Evolutionary conservation across 2,113 vertebrate species (phyloP).

Genomic region (Platichthys stellatus): DNA sequence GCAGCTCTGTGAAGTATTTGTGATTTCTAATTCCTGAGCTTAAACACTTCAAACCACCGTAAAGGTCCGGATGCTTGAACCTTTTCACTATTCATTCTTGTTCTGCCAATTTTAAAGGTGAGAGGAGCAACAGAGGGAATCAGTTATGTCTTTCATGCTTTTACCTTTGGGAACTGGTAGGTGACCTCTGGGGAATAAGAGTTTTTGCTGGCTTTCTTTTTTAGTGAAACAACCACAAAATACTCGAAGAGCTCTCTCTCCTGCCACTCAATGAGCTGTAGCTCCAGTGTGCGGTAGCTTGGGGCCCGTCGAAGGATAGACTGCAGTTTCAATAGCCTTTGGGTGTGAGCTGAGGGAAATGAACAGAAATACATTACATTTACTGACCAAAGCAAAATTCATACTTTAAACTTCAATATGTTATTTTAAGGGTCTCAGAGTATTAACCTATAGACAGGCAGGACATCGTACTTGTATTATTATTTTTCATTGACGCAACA

Average conservation of each 20-base stretch:
- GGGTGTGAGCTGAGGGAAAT: conserved; percentile 89
- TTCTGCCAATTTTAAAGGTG: background rate
- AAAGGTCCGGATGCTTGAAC: background rate
- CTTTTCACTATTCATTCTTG: background rate
- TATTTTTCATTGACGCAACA: background rate
- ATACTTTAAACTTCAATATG: background rate
- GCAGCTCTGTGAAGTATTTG: conserved; percentile 6
- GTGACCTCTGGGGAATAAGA: conserved; percentile 95
- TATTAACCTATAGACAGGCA: background rate
- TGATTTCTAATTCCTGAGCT: background rate
- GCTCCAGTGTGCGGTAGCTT: conserved; percentile 96
- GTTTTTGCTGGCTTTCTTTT: conserved; percentile 95
- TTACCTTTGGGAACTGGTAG: conserved; percentile 99
- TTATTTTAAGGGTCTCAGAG: background rate
- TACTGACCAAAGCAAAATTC: background rate
- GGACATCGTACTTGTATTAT: conserved; percentile 1
- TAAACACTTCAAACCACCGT: background rate
- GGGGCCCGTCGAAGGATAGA: conserved; percentile 94
- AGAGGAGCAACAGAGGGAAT: conserved; percentile 7
- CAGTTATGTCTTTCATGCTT: background rate
- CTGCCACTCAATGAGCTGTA: conserved; percentile 98
- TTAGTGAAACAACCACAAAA: conserved; percentile 97
- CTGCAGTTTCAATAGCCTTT: conserved; percentile 95
- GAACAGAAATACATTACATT: background rate
- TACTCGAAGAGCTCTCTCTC: conserved; percentile 98